phyloP scores from a whole-genome alignment of 1,140 invertebrate species.

The Bombus balteatus region DNA sequence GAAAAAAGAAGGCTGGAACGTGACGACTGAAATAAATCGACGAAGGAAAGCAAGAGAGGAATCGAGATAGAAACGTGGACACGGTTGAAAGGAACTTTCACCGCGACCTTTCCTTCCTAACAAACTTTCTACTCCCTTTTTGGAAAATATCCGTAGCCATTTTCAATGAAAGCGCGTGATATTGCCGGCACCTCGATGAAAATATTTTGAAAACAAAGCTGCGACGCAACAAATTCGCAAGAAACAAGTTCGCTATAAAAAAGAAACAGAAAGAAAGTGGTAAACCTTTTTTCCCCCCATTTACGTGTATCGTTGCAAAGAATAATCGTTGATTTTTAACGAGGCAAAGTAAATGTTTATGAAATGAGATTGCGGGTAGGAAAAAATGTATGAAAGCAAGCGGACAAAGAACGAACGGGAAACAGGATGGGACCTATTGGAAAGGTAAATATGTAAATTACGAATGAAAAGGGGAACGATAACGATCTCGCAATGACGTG shows the following conservation, averaged over 20 bases:
- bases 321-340: background rate
- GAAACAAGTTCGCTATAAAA: background rate
- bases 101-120: background rate
- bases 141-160: background rate
- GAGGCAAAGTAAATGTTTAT: background rate
- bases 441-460: background rate
- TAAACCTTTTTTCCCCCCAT: background rate
- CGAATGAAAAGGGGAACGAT: background rate
- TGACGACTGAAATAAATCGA: background rate
- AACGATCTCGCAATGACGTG: too few species aligned
- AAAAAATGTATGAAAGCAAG: background rate
- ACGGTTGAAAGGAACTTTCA: slow-evolving; percentile 12
- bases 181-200: too few species aligned
- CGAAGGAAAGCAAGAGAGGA: background rate
- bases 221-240: background rate
- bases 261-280: background rate
- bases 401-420: background rate
- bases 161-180: background rate
- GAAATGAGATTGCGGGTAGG: background rate
- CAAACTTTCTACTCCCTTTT: background rate
- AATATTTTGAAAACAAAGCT: background rate
- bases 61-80: background rate
- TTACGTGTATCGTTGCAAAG: background rate
- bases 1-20: background rate
- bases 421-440: background rate